phyloP scores from a whole-genome alignment of 2,113 vertebrate species.

The Poeciliopsis prolifica region DNA sequence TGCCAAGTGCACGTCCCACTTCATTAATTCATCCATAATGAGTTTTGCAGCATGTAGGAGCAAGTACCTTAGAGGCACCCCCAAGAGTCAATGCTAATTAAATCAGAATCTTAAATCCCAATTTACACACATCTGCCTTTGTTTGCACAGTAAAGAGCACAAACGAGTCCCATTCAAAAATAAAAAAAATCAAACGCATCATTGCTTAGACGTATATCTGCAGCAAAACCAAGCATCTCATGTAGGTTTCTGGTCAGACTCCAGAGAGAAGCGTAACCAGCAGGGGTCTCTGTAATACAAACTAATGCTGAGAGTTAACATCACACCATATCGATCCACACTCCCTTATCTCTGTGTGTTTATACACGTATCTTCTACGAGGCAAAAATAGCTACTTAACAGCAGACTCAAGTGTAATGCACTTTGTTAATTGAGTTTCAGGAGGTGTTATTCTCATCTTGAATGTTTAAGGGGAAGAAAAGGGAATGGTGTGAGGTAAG shows the following conservation, averaged over 20 bases:
- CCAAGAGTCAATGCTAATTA: conserved; percentile 72
- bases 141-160: conserved; percentile 59
- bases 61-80: conserved; percentile 70
- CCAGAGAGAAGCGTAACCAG: conserved; percentile 42
- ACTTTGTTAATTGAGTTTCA: conserved; percentile 45
- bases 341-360: neutral
- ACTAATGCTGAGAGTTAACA: conserved; percentile 19
- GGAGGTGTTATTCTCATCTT: conserved; percentile 37
- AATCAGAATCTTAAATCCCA: conserved; percentile 74
- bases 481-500: neutral
- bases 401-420: conserved; percentile 36
- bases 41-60: conserved; percentile 75
- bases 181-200: conserved; percentile 4
- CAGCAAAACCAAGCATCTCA: conserved; percentile 2
- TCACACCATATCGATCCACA: conserved; percentile 30
- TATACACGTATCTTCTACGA: neutral
- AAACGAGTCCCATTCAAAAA: conserved; percentile 20
- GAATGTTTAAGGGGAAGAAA: conserved; percentile 18
- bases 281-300: conserved; percentile 73
- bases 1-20: conserved; percentile 73
- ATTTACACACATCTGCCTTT: conserved; percentile 71
- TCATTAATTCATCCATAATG: conserved; percentile 81
- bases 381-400: conserved; percentile 44
- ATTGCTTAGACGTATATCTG: neutral
- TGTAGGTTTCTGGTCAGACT: conserved; percentile 2